Base-by-base conservation (phyloP, 1,140 invertebrate species). In the Caenorhabditis latens region DNA sequence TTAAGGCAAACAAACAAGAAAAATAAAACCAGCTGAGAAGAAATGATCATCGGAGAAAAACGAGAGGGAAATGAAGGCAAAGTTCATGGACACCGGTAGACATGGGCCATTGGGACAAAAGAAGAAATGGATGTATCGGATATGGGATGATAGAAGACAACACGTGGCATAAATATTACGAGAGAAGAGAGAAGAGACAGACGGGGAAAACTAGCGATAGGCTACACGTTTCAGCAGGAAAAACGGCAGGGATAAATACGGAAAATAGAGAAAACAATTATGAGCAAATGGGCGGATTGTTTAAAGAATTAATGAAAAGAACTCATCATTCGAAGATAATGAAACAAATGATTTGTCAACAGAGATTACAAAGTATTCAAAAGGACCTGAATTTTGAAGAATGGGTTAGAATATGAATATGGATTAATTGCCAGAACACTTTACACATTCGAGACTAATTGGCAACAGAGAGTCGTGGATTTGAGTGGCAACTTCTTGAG, bases 321-420 rank as follows among this genome's bases (percentile, higher is more conserved):
- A 63, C 61, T 63, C 6, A 63, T 63, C 21, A 63, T 24, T 24
- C 0, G 14, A 63, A 40, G 9, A 63, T 32, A 32, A 32, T 32
- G 32, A 32, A 32, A 2, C 32, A 32, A 32, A 63, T 71, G 42
- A 67, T 50, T 79, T 50, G 61, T 63, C 13, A 32, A 32, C 4
- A 79, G 71, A 79, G 71, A 79, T 79, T 79, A 79, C 71, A 79
- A 50, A 79, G 43, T 79, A 79, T 79, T 79, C 43, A 79, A 79
- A 79, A 50, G 32, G 43, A 79, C 71, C 71, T 79, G 71, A 79
- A 79, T 79, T 79, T n/a, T 19, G 21, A 79, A 79, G 71, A 43
- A 32, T 79, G 67, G 16, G 58, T 11, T 48, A 50, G 11, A 50
- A 50, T 24, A 42, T 4, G 11, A 75, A 75, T 50, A 19, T 32